Evolutionary conservation across 2,113 vertebrate genomes (phyloP).

Genomic region (Chroicocephalus ridibundus): DNA sequence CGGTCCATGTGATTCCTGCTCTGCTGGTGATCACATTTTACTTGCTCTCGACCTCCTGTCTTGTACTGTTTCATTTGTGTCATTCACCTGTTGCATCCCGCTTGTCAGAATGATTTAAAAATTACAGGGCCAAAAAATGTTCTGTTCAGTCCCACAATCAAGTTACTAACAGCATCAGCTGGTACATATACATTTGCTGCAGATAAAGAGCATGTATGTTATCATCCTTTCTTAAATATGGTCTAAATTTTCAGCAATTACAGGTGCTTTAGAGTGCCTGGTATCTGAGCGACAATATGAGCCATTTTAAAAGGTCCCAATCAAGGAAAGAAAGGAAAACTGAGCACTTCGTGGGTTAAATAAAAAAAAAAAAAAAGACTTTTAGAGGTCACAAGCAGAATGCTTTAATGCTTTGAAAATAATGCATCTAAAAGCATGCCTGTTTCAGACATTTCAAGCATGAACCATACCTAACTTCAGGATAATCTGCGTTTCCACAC

Average conservation of each 20-base stretch:
- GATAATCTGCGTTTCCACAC: background rate
- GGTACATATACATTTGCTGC: background rate
- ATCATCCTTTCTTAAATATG: background rate
- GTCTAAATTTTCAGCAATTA: background rate
- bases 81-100: background rate
- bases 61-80: background rate
- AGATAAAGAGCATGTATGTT: background rate
- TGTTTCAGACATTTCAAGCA: background rate
- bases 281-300: background rate
- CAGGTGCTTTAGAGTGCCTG: background rate
- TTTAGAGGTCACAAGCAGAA: background rate
- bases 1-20: background rate
- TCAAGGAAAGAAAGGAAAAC: background rate
- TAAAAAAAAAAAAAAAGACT: background rate
- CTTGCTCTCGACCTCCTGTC: background rate
- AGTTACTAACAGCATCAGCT: background rate
- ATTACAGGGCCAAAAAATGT: background rate
- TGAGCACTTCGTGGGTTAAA: background rate
- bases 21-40: background rate
- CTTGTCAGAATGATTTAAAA: background rate
- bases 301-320: background rate
- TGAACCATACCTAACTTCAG: background rate
- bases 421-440: background rate
- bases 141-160: background rate
- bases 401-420: background rate